These are phyloP conservation scores for Erythrolamprus reginae DNA, from an alignment of 2,113 vertebrate species.

Conservation along the genomic window DNA sequence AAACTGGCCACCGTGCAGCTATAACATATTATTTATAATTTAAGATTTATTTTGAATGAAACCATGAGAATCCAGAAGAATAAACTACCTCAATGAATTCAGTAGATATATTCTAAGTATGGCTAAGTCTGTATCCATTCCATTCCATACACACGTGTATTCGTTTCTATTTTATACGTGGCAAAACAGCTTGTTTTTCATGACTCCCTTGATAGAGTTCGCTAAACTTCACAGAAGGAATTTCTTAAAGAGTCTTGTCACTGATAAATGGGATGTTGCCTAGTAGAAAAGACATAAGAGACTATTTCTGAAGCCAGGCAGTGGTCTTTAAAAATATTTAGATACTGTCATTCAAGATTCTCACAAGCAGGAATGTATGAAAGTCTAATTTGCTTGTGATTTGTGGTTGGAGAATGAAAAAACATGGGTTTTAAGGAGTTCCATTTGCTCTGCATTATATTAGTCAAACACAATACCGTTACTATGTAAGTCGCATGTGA, in stretches of 20 bases:
- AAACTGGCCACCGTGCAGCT: background rate
- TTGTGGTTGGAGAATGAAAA: conserved; percentile 9
- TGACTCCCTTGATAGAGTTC: background rate
- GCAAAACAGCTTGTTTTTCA: background rate
- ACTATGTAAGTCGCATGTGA: background rate
- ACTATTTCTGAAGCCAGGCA: conserved; percentile 12
- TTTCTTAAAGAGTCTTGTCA: background rate
- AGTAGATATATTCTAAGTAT: background rate
- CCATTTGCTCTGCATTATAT: conserved; percentile 14
- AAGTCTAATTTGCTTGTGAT: conserved; percentile 15
- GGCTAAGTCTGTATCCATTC: background rate
- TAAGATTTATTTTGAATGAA: background rate
- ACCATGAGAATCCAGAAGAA: background rate
- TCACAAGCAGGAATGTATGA: conserved; percentile 1
- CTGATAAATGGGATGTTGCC: background rate
- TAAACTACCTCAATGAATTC: background rate
- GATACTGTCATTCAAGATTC: background rate
- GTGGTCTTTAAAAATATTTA: conserved; percentile 12
- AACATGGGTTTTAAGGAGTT: background rate
- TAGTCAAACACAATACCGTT: conserved; percentile 33
- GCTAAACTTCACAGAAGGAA: background rate
- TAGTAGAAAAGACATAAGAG: background rate
- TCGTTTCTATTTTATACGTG: background rate
- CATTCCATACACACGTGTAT: background rate
- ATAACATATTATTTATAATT: background rate